Base-by-base conservation (phyloP, 2,888 invertebrate species). In the Molanna angustata region DNA sequence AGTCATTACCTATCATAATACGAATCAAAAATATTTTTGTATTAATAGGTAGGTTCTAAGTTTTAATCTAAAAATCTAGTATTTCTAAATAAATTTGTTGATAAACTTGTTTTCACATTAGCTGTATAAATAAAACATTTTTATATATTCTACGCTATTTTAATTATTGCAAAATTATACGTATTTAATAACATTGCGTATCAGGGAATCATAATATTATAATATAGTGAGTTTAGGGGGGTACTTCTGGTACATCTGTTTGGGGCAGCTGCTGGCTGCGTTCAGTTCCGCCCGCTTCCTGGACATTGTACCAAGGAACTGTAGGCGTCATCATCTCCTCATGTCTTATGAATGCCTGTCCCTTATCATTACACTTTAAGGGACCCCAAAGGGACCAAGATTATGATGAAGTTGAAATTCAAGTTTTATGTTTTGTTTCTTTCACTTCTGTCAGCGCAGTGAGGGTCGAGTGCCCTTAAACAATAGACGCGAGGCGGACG, bases 261-360 rank as follows among this genome's bases (percentile, higher is more conserved):
- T 17, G 44, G 22, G 22, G 21, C 40, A 20, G 58, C 58, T 49
- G 52, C 54, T 55, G 55, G 52, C 51, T 52, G n/a, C 18, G 7
- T 20, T 16, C 20, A 37, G 49, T 52, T 22, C 58, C 55, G 55
- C 58, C 58, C 53, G 53, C 39, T 58, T 58, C 58, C 58, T 58
- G 58, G 58, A 58, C 56, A 47, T 58, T 58, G 58, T 58, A 43
- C 20, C 18, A 16, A n/a, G 39, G 18, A 22, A 31, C 48, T 21
- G 52, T 41, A 56, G 52, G 55, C 56, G 55, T 58, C 55, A 53
- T 50, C 49, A 53, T 53, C 54, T 51, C 40, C 45, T 48, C 46
- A 47, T 39, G 45, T 40, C 49, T 48, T 45, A 21, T 55, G 57
- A 54, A 57, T 54, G 57, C 41, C 41, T 53, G 53, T 56, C 55